Base-by-base conservation (phyloP, 2,888 invertebrate genomes). In the Tetropium fuscum region DNA sequence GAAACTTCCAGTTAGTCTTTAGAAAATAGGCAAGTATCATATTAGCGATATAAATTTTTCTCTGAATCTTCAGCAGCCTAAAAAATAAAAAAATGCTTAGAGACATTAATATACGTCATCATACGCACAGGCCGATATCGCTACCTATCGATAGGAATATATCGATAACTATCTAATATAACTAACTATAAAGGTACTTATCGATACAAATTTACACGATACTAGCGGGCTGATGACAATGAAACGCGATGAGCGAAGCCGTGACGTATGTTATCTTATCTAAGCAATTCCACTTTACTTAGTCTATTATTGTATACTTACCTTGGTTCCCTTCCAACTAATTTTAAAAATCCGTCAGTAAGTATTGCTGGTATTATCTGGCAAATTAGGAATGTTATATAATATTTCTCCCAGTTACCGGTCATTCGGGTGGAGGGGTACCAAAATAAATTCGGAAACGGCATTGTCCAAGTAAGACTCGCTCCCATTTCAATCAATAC, bases 301-400 rank as follows among this genome's bases (percentile, higher is more conserved):
- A n/a, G n/a, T n/a, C n/a, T n/a, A n/a, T n/a, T n/a, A n/a, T n/a
- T n/a, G n/a, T n/a, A 36, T 15, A 60, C 73, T 73, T 66, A 91
- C 92, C 90, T 86, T 6, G 93, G 89, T 76, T 90, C 89, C 58
- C 84, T 84, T 6, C 94, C 93, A 0, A 84, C 75, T 0, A 92
- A 30, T 72, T 87, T 86, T 3, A 92, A 81, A 0, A 88, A 64
- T 0, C 83, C 68, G 74, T 97, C 97, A 16, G 93, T 83, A 0
- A 93, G 68, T 6, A 94, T 75, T 0, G 95, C 95, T 0, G 96
- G 93, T 7, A 94, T 69, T 11, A 94, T 79, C 75, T 97, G 97
- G 47, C 90, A 83, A 0, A 93, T 72, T 41, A 93, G 81, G 4
- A 90, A 87, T 77, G 87, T 86, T 1, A 91, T 77, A 68, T 89